Base-by-base conservation (phyloP, 2,113 vertebrate species). In the Pluvianellus socialis region DNA sequence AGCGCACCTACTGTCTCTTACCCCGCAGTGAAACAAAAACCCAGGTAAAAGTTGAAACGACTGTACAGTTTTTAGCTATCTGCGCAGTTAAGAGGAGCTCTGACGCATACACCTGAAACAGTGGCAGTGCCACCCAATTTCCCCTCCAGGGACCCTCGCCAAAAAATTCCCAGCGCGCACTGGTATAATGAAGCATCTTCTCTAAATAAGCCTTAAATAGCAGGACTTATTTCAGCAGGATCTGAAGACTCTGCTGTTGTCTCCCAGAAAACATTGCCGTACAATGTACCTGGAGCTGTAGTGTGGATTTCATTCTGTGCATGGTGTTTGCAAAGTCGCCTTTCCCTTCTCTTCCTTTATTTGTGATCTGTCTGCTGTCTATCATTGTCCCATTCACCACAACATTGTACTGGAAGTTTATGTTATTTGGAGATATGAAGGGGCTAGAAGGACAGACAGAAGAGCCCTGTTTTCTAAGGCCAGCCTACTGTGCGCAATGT, bases 1-100 rank as follows among this genome's bases (percentile, higher is more conserved):
- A 28, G 16, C 0, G 0, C 19, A 21, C 44, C 24, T 56, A 24
- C 56, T 66, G 11, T 15, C 55, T 65, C 35, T n/a, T 49, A 35
- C 2, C 32, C 3, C 7, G 28, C 1, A 42, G 0, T 5, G 53
- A 56, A 82, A 38, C 12, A 61, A 67, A 82, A 77, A 42, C 4
- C 11, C 47, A 24, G 40, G 13, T 11, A 45, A 35, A 73, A 53
- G 42, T 30, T 27, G 45, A 52, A 45, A 42, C 4, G 7, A 6
- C 4, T 49, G 1, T 4, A 45, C 19, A 9, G 4, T 6, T 33
- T 75, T 75, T 71, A 50, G 23, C 42, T 56, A 5, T 23, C 28
- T 58, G 63, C 13, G 2, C 42, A 40, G 22, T 15, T 66, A 27
- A 61, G 17, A 66, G 23, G 28, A 89, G 14, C 52, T 75, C 84